Evolutionary conservation across 2,888 invertebrate species (phyloP).

Genomic region (Mesorhabditis belari): DNA sequence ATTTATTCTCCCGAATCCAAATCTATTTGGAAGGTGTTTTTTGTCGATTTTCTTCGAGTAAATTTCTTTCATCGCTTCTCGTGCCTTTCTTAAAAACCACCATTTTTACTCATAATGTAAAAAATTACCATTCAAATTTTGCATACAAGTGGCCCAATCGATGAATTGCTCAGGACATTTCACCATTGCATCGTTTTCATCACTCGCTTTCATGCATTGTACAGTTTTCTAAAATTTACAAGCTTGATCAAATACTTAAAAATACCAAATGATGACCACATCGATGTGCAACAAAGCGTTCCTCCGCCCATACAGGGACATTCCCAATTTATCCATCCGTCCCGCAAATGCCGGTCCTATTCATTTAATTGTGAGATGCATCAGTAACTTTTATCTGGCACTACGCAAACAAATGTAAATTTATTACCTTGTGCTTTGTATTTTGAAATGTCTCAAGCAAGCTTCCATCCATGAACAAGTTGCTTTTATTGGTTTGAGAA

Average conservation of each 20-base stretch:
- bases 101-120: too few relatives aligned
- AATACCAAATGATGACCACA: background rate
- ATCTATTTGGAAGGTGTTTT: too few relatives aligned
- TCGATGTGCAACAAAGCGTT: conserved; percentile 21
- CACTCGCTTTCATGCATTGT: conserved; percentile 26
- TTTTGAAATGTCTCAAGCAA: too few relatives aligned
- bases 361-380: background rate
- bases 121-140: conserved; percentile 26
- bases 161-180: conserved; percentile 30
- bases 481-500: too few relatives aligned
- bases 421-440: background rate
- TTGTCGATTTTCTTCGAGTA: too few relatives aligned
- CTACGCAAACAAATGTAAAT: background rate
- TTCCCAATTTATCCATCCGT: conserved; percentile 28
- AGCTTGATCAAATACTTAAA: background rate
- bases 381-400: background rate
- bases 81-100: too few relatives aligned
- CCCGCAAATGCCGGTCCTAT: conserved; percentile 22
- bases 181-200: conserved; percentile 13
- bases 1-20: too few relatives aligned
- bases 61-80: too few relatives aligned
- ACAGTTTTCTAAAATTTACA: conserved; percentile 18
- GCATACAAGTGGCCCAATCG: conserved; percentile 31
- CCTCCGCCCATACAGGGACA: conserved; percentile 26
- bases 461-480: too few relatives aligned